phyloP scores from a whole-genome alignment of 2,113 vertebrate species.

The Sebastes fasciatus region DNA sequence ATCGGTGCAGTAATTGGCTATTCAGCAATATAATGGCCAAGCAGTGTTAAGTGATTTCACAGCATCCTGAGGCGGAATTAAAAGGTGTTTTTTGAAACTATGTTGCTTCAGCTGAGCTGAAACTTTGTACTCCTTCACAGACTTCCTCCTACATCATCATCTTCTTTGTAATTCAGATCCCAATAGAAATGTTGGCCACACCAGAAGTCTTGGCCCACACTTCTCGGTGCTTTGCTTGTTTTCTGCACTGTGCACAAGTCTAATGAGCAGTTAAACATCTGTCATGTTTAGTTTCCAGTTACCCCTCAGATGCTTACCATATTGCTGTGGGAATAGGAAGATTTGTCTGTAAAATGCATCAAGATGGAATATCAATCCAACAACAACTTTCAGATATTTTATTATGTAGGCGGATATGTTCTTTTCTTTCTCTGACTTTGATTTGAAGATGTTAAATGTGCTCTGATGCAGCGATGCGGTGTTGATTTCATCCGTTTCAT shows the following conservation, averaged over 20 bases:
- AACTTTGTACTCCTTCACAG: constrained; percentile 9
- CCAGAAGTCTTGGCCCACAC: constrained; percentile 20
- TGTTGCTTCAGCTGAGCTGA: constrained; percentile 27
- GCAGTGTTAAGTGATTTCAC: constrained; percentile 29
- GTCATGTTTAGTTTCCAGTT: constrained; percentile 35
- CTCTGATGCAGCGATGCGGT: neutral
- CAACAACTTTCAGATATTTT: constrained; percentile 9
- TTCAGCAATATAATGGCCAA: constrained; percentile 13
- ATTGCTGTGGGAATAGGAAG: constrained; percentile 3
- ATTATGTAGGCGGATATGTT: constrained; percentile 26
- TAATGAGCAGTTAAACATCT: constrained; percentile 58
- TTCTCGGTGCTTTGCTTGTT: constrained; percentile 31
- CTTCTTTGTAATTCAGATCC: constrained; percentile 37
- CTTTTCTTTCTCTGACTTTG: neutral
- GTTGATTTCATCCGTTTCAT: constrained; percentile 15
- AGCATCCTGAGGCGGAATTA: constrained; percentile 5
- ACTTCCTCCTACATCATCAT: constrained; percentile 31
- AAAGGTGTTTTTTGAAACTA: neutral
- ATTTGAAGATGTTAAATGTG: constrained; percentile 4
- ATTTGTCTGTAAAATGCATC: constrained; percentile 34
- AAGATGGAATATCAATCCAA: constrained; percentile 24
- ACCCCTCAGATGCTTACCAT: constrained; percentile 7
- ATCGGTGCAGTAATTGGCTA: neutral
- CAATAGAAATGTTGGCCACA: constrained; percentile 17
- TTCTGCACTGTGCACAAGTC: neutral